Base-by-base conservation (phyloP, 2,113 vertebrate species). In the Archilochus colubris region DNA sequence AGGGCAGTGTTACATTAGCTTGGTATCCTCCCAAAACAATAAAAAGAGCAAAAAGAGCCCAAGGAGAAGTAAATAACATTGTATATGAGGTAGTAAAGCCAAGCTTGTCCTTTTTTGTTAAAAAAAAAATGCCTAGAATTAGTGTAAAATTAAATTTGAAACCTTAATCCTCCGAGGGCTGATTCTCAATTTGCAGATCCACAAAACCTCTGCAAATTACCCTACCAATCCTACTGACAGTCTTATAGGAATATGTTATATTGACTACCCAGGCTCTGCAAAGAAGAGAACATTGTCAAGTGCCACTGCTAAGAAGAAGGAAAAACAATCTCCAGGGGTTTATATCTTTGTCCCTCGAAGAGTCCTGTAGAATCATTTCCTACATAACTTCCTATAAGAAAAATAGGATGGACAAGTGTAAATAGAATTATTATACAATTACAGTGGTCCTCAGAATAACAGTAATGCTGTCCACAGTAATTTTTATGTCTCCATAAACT, bases 401-500 rank as follows among this genome's bases (percentile, higher is more conserved):
- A 95, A 95, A 95, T 74, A 94, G 94, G 92, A 93, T 75, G 89
- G 92, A 92, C 77, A 68, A 94, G 87, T 90, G 91, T 96, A 89
- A 95, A 93, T 92, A 96, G 97, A 95, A 95, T 96, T 96, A 96
- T 96, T 93, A 82, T 88, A 88, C 95, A 95, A 91, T 97, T 96
- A 94, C 10, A 67, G 64, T 69, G 73, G 70, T 80, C 94, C 88
- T 88, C 16, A 7, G 68, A 94, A 88, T 93, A 94, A 93, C 93
- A 73, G 16, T 91, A 95, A 88, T 33, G 7, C 95, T 93, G 89
- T 89, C 91, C 93, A 62, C n/a, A 27, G 82, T 80, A 38, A 77
- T 91, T 94, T 92, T 96, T 90, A 95, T 89, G 91, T 68, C 89
- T 94, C 88, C 81, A 91, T 95, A 91, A 96, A 95, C 73, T 4